Conservation (phyloP, 2,797 vertebrate species). For the Pyrocephalus nanus region DNA sequence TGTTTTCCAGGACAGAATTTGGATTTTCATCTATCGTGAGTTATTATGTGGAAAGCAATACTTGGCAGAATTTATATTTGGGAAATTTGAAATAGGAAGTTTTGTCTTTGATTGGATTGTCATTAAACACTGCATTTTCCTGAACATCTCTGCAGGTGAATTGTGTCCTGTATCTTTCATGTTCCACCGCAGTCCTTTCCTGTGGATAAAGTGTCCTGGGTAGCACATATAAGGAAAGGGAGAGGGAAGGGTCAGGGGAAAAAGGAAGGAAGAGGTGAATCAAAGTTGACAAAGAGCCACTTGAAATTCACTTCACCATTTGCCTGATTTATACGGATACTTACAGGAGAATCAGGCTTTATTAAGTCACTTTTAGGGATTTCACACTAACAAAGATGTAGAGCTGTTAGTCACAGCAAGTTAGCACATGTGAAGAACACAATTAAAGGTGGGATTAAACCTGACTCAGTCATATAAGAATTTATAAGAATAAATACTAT, state of each 20-base stretch:
- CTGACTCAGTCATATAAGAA: neutral
- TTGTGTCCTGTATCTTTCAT: neutral
- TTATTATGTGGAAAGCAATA: neutral
- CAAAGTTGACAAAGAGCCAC: neutral
- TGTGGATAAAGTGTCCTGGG: neutral
- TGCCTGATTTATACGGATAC: neutral
- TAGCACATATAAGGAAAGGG: neutral
- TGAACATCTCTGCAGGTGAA: neutral
- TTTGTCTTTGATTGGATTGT: neutral
- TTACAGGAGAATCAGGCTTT: neutral
- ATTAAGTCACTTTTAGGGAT: neutral
- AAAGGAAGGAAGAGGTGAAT: neutral
- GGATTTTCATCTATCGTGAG: neutral
- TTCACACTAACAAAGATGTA: neutral
- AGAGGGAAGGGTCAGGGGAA: neutral
- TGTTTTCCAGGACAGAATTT: neutral
- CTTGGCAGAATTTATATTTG: neutral
- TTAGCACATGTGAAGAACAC: neutral
- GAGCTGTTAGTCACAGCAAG: neutral
- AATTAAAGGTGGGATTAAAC: neutral
- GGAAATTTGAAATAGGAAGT: neutral
- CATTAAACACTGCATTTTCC: neutral
- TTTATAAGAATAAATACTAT: neutral
- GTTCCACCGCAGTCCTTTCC: neutral
- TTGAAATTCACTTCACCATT: neutral